Evolutionary conservation across 1,140 invertebrate genomes (phyloP).

Genomic region (Aphelinus certus): DNA sequence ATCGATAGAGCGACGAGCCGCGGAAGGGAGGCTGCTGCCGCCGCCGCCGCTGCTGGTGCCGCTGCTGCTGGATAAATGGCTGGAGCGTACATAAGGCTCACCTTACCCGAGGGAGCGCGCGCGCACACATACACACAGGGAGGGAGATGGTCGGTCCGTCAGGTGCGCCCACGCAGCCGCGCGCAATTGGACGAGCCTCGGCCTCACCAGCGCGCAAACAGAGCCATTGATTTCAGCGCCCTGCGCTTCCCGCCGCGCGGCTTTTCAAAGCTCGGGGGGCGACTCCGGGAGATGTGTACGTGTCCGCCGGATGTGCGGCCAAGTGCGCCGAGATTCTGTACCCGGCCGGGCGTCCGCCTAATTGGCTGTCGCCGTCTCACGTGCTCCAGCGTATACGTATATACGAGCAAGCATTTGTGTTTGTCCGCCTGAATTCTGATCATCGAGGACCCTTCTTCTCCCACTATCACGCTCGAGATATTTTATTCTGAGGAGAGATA

Average conservation of each 20-base stretch:
- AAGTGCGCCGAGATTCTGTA: too few relatives aligned
- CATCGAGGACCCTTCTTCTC: too few relatives aligned
- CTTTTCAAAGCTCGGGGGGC: slow-evolving; percentile 46
- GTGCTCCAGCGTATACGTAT: too few relatives aligned
- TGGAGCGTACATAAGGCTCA: slow-evolving; percentile 43
- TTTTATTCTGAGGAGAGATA: too few relatives aligned
- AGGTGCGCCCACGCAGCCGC: too few relatives aligned
- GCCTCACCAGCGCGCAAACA: slow-evolving; percentile 65
- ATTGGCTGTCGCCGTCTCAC: too few relatives aligned
- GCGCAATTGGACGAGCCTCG: slow-evolving; percentile 44
- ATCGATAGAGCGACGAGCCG: slow-evolving; percentile 41
- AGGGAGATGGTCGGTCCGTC: not conserved
- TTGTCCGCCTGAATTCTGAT: too few relatives aligned
- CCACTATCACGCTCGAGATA: too few relatives aligned
- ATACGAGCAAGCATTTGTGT: too few relatives aligned
- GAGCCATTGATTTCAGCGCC: slow-evolving; percentile 66
- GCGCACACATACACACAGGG: slow-evolving; percentile 2
- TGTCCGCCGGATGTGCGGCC: too few relatives aligned
- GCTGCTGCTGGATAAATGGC: not conserved
- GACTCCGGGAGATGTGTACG: too few relatives aligned
- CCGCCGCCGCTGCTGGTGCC: slow-evolving; percentile 20
- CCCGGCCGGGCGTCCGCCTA: too few relatives aligned
- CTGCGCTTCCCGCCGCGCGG: slow-evolving; percentile 47
- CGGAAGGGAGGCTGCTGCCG: slow-evolving; percentile 33
- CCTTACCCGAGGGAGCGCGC: slow-evolving; percentile 41